Percentiles rank a stretch among this genome's conserved stretches.
Conservation (phyloP, 2,888 invertebrate species). For the Exocentrus adspersus region DNA sequence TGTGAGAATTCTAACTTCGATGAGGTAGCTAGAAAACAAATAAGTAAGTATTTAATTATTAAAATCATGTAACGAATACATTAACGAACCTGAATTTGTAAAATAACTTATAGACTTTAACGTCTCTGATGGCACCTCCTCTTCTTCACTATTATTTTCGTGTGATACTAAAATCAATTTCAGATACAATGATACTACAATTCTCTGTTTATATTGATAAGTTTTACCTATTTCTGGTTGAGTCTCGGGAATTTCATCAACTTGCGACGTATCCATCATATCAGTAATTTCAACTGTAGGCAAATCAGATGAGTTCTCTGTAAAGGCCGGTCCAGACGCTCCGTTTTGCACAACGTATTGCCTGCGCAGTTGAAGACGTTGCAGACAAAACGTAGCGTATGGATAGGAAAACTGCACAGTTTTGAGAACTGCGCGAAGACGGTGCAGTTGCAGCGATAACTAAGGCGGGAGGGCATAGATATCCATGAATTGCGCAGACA, state of each 20-base stretch:
- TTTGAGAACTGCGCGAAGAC: no score
- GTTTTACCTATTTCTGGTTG: background rate
- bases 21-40: background rate
- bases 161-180: background rate
- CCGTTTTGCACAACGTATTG: no score
- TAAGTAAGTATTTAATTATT: background rate
- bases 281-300: background rate
- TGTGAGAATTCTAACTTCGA: background rate
- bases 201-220: background rate
- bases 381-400: no score
- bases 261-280: background rate
- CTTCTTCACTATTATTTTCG: background rate
- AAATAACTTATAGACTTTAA: background rate
- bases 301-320: no score
- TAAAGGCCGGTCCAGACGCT: no score
- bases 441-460: no score
- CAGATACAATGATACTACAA: background rate
- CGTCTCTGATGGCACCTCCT: background rate
- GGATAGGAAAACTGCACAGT: no score
- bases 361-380: no score
- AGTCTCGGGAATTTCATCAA: background rate
- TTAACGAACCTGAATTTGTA: background rate
- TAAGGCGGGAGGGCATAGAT: no score
- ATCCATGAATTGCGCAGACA: no score
- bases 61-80: background rate